phyloP scores from a whole-genome alignment of 2,113 vertebrate genomes.

The Butorides virescens region DNA sequence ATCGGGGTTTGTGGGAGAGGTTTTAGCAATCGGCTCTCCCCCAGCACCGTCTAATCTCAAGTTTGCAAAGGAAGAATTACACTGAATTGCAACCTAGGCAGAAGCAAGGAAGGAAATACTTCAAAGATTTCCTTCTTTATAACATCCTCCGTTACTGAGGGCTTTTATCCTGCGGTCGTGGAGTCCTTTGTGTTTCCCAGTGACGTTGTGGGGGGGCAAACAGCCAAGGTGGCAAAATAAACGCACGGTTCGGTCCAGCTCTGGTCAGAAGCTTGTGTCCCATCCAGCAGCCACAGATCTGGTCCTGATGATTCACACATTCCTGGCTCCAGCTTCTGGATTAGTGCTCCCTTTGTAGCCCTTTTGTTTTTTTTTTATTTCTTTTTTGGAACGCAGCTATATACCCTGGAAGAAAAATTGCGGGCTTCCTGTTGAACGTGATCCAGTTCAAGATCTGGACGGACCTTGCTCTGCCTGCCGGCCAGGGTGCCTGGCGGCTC shows the following conservation, averaged over 20 bases:
- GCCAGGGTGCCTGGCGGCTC: no score
- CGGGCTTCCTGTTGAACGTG: not conserved
- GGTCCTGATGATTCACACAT: not conserved
- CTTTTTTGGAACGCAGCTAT: not conserved
- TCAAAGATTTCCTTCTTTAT: conserved; percentile 50
- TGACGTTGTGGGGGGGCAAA: not conserved
- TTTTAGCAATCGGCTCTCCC: not conserved
- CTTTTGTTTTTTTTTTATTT: not conserved
- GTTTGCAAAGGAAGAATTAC: not conserved
- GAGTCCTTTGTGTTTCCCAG: not conserved
- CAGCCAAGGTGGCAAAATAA: not conserved
- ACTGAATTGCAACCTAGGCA: conserved; percentile 15
- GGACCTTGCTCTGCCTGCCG: not conserved
- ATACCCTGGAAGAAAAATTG: not conserved
- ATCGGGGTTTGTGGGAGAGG: not conserved
- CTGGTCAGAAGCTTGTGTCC: not conserved
- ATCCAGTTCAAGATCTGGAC: not conserved
- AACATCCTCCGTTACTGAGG: not conserved
- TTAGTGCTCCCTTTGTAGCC: not conserved
- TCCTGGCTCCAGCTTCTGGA: not conserved
- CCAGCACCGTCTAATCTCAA: not conserved
- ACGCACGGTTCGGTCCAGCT: not conserved
- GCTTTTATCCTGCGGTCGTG: not conserved
- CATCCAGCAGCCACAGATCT: not conserved
- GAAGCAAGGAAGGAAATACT: conserved; percentile 49